Conservation (phyloP, 2,888 invertebrate species). For the Lasioglossum zephyrum region DNA sequence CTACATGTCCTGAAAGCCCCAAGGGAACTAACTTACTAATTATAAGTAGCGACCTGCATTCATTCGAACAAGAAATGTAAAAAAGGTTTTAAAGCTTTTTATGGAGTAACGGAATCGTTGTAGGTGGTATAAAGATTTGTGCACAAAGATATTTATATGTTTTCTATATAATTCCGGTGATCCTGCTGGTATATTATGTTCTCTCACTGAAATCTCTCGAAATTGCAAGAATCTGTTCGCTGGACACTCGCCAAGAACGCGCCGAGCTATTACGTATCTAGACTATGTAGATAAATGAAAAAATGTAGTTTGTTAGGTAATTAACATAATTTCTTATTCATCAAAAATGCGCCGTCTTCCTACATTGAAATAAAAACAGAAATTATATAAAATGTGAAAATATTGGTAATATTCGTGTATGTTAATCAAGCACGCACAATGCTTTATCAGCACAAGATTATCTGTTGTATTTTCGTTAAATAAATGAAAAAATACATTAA, state of each 20-base stretch:
- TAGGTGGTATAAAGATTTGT: neutral
- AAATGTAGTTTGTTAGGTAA: neutral
- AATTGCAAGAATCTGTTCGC: constrained; percentile 23
- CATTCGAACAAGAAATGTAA: neutral
- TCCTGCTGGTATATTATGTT: constrained; percentile 27
- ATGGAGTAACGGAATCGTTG: constrained; percentile 6
- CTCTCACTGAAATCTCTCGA: constrained; percentile 24
- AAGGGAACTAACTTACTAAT: constrained; percentile 6
- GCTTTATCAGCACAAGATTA: neutral
- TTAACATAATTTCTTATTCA: neutral
- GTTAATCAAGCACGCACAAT: neutral
- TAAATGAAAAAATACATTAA: neutral
- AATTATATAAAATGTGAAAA: neutral
- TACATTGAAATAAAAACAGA: constrained; percentile 1
- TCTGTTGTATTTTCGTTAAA: neutral
- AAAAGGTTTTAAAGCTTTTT: neutral
- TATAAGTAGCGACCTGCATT: constrained; percentile 4
- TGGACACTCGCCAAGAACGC: constrained; percentile 59
- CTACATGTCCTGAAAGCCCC: neutral
- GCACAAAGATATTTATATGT: neutral
- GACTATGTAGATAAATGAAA: constrained; percentile 3
- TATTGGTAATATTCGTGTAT: neutral
- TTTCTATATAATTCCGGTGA: constrained; percentile 11
- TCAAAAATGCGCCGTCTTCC: neutral
- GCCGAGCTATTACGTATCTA: constrained; percentile 1